Conservation (phyloP, 2,888 invertebrate genomes). For the Drosophila rubida region DNA sequence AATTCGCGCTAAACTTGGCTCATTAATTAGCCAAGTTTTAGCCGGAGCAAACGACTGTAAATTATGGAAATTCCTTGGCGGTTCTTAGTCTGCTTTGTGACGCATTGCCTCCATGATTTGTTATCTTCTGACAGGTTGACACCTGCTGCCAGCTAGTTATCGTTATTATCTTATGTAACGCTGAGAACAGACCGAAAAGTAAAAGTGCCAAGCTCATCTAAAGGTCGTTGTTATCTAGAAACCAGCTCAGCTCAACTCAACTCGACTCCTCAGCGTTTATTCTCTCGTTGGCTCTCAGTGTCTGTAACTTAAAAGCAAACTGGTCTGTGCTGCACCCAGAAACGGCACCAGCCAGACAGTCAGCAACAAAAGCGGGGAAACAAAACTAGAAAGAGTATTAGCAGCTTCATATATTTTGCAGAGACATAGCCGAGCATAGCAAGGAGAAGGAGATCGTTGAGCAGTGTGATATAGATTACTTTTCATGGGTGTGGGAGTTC, state of each 20-base stretch:
- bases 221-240: conserved; percentile 35
- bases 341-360: conserved; percentile 45
- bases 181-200: conserved; percentile 24
- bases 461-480: conserved; percentile 7
- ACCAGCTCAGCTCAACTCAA: conserved; percentile 1
- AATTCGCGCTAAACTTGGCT: conserved; percentile 43
- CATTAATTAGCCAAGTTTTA: conserved; percentile 64
- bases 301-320: conserved; percentile 23
- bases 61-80: conserved; percentile 45
- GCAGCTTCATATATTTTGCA: background rate
- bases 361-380: background rate
- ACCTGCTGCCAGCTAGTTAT: conserved; percentile 23
- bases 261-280: background rate
- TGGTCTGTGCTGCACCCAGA: conserved; percentile 69
- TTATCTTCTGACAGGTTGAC: conserved; percentile 30
- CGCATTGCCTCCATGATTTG: conserved; percentile 44
- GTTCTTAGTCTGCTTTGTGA: conserved; percentile 24
- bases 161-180: conserved; percentile 24
- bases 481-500: background rate
- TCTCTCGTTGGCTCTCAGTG: background rate
- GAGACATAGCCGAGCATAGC: background rate
- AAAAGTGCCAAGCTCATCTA: conserved; percentile 24
- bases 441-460: conserved; percentile 5
- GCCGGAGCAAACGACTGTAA: conserved; percentile 4
- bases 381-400: conserved; percentile 22